Evolutionary conservation across 2,113 vertebrate genomes (phyloP).

Genomic region (Isichthys henryi): DNA sequence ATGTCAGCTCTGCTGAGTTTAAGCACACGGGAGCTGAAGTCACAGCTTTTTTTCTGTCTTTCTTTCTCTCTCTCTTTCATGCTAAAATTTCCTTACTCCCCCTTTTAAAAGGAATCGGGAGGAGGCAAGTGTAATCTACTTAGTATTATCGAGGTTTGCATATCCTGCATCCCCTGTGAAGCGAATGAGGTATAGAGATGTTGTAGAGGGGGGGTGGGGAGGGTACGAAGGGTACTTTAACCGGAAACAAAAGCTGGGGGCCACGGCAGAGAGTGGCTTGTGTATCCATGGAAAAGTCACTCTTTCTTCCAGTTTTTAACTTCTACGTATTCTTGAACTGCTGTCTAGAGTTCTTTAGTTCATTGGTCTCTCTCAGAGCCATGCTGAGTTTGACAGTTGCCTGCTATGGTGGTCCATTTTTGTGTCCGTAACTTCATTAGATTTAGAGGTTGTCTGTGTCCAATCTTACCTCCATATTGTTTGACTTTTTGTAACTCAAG

Average conservation of each 20-base stretch:
- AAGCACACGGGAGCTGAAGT: constrained; percentile 11
- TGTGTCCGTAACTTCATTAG: background rate
- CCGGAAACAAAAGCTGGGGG: background rate
- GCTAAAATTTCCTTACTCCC: background rate
- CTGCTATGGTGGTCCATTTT: background rate
- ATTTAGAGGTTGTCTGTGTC: background rate
- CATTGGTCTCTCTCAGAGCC: background rate
- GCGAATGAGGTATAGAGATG: background rate
- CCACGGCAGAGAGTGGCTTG: background rate
- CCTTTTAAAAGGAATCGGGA: background rate
- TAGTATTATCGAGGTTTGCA: background rate
- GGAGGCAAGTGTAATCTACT: constrained; percentile 17
- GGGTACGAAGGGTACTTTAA: background rate
- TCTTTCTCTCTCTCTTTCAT: background rate
- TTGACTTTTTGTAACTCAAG: background rate
- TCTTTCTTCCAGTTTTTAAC: background rate
- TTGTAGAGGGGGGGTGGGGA: background rate
- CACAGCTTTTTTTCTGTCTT: background rate
- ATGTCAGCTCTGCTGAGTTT: background rate
- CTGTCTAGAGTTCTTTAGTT: background rate
- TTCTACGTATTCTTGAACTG: background rate
- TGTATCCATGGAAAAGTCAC: background rate
- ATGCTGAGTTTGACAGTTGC: background rate
- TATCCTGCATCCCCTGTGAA: background rate
- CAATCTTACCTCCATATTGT: background rate